Percentiles rank a stretch among this genome's conserved stretches.
Conservation (phyloP, 2,797 vertebrate genomes). For the Australoheros facetus region DNA sequence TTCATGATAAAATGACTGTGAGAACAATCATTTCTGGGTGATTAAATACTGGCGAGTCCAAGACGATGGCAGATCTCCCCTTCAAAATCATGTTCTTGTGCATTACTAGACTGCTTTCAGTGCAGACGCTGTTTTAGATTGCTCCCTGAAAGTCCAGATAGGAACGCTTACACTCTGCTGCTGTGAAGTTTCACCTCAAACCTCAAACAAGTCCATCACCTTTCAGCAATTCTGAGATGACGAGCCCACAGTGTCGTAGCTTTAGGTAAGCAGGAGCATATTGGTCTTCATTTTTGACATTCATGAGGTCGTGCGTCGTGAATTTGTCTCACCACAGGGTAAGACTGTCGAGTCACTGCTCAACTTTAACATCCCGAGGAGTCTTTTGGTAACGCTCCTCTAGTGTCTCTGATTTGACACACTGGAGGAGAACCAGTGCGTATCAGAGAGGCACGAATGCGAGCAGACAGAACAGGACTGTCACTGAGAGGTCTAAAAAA, state of each 20-base stretch:
- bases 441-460: neutral
- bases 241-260: neutral
- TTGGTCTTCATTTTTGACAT: accelerated
- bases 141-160: neutral
- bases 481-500: neutral
- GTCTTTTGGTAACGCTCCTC: neutral
- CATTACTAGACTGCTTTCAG: neutral
- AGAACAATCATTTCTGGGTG: neutral
- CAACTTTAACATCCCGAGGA: neutral
- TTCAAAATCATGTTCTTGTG: neutral
- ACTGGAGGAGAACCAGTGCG: neutral
- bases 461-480: neutral
- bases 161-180: no score
- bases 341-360: neutral
- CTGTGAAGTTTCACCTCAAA: neutral
- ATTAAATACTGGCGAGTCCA: no score
- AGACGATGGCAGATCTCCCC: neutral
- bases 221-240: no score
- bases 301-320: neutral
- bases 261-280: neutral
- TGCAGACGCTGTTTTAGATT: neutral
- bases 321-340: neutral
- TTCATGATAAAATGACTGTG: neutral
- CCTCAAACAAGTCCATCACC: neutral
- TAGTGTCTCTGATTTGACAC: neutral